Evolutionary conservation across 2,888 invertebrate genomes (phyloP).

Genomic region (Dolomedes plantarius): DNA sequence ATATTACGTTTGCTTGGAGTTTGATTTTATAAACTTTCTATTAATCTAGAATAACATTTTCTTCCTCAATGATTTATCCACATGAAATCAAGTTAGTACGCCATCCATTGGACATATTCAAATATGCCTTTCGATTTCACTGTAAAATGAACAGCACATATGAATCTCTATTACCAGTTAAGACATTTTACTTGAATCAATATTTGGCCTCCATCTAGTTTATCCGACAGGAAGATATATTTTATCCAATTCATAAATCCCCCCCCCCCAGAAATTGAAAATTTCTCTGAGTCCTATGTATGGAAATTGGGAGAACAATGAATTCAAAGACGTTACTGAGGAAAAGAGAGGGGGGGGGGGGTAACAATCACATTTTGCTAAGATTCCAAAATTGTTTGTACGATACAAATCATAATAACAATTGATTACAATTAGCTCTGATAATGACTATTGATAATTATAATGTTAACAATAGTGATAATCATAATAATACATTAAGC

Average conservation of each 20-base stretch:
- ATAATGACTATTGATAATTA: neutral
- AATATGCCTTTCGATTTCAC: no score
- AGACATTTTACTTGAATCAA: slow-evolving; percentile 38
- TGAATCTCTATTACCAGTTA: neutral
- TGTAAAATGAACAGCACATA: no score
- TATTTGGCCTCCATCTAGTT: slow-evolving; percentile 5
- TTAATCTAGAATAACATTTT: no score
- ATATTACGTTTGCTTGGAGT: no score
- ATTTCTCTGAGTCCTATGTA: neutral
- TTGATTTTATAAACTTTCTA: no score
- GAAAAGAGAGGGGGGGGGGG: neutral
- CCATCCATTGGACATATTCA: no score
- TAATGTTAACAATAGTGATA: neutral
- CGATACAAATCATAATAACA: neutral
- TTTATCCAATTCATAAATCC: neutral
- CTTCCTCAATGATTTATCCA: no score
- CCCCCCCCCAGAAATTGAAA: neutral
- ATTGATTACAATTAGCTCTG: neutral
- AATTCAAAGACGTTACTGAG: neutral
- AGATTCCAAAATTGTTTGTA: neutral
- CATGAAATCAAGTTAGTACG: no score
- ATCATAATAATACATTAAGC: neutral
- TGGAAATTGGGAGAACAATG: neutral
- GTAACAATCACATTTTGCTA: neutral
- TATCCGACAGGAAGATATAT: neutral